Conservation (phyloP, 64 coral and sea anemone genomes). For the Pocillopora damicornis region DNA sequence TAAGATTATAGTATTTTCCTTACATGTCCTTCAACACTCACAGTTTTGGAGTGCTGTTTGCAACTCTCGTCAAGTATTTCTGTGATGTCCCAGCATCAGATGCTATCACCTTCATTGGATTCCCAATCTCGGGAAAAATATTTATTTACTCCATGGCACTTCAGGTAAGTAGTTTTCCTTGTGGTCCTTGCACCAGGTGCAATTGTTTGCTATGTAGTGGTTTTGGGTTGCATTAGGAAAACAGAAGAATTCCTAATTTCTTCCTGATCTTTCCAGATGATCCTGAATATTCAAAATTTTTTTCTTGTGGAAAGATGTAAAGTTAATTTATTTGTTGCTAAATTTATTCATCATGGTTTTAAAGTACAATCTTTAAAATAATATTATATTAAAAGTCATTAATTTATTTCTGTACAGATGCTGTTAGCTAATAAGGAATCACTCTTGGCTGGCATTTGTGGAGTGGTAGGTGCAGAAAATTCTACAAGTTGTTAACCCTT, state of each 20-base stretch:
- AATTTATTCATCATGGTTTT: too few relatives aligned
- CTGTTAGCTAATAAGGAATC: constrained; percentile 47
- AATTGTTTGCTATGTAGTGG: too few relatives aligned
- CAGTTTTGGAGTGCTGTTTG: constrained; percentile 75
- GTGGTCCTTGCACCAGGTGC: too few relatives aligned
- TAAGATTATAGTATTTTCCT: neutral
- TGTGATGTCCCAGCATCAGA: constrained; percentile 62
- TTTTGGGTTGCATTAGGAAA: too few relatives aligned
- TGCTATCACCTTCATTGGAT: constrained; percentile 44
- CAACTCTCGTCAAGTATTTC: constrained; percentile 73
- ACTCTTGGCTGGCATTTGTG: constrained; percentile 54
- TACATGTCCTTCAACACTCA: neutral
- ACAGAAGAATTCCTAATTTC: too few relatives aligned
- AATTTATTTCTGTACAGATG: constrained; percentile 19
- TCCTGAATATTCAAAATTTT: too few relatives aligned
- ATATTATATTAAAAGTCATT: neutral
- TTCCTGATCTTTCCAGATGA: too few relatives aligned
- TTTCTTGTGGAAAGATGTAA: too few relatives aligned
- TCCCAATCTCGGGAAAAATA: constrained; percentile 75
- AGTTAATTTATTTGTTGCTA: too few relatives aligned
- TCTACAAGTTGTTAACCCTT: neutral
- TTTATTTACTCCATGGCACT: constrained; percentile 72
- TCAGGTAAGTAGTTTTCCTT: constrained; percentile 46
- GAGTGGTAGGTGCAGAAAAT: constrained; percentile 41
- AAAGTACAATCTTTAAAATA: too few relatives aligned